These are phyloP conservation scores for Zoanthus sansibaricus DNA, from an alignment of 92 coral and sea anemone species.

Conservation along the genomic window DNA sequence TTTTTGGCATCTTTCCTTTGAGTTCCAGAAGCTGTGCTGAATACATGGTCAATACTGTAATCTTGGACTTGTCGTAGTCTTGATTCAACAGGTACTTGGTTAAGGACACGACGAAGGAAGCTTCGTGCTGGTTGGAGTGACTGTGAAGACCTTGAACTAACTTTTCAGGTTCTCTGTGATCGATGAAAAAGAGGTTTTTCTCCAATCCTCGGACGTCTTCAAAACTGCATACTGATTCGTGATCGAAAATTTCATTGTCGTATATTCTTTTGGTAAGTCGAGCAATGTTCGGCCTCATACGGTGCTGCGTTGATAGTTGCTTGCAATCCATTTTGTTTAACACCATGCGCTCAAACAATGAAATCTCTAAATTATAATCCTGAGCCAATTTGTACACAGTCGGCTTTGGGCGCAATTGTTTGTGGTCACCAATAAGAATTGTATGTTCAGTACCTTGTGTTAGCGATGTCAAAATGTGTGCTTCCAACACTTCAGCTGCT, in stretches of 20 bases:
- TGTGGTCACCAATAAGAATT: constrained; percentile 64
- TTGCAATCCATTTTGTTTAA: constrained; percentile 69
- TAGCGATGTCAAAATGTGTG: constrained; percentile 61
- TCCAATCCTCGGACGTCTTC: constrained; percentile 50
- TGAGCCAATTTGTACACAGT: constrained; percentile 55
- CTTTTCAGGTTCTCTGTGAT: constrained; percentile 52
- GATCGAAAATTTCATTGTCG: constrained; percentile 68
- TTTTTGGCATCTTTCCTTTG: constrained; percentile 43
- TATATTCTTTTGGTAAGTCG: constrained; percentile 69
- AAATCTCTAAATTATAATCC: constrained; percentile 41
- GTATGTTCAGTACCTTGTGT: constrained; percentile 56
- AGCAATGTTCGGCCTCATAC: constrained; percentile 81
- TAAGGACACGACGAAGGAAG: constrained; percentile 51
- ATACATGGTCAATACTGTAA: constrained; percentile 55
- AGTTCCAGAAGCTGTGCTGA: constrained; percentile 54
- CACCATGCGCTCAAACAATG: constrained; percentile 80
- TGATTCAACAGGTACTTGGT: constrained; percentile 38
- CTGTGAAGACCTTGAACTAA: constrained; percentile 34
- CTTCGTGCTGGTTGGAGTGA: constrained; percentile 58
- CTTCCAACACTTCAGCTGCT: constrained; percentile 66
- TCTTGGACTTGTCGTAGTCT: constrained; percentile 46
- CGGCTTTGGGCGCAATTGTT: constrained; percentile 64
- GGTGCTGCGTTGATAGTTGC: constrained; percentile 68
- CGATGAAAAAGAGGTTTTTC: constrained; percentile 51
- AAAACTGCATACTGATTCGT: constrained; percentile 54